Percentiles rank a stretch among this genome's conserved stretches.
phyloP scores from a whole-genome alignment of 2,888 invertebrate species.

The Hirtodrosophila trivittata region DNA sequence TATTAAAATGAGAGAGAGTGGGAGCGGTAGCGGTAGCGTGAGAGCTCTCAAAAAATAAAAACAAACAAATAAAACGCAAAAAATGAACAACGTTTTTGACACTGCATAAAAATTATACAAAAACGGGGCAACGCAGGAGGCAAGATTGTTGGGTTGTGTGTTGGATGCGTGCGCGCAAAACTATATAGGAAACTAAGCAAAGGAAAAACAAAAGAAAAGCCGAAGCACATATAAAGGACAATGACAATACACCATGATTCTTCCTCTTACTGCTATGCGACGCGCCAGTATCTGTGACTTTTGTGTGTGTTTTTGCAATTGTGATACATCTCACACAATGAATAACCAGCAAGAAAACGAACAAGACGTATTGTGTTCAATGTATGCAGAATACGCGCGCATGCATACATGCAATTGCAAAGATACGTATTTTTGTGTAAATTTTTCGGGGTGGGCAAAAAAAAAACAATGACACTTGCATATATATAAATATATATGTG shows the following conservation, averaged over 20 bases:
- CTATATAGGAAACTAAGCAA: slow-evolving; percentile 21
- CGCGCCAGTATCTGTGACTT: slow-evolving; percentile 5
- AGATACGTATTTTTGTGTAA: slow-evolving; percentile 24
- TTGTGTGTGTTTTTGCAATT: slow-evolving; percentile 8
- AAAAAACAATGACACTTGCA: background rate
- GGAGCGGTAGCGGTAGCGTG: slow-evolving; percentile 6
- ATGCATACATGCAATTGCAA: slow-evolving; percentile 18
- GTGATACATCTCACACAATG: slow-evolving; percentile 48
- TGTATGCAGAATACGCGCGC: slow-evolving; percentile 67
- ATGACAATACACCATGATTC: slow-evolving; percentile 39
- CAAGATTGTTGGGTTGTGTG: slow-evolving; percentile 15
- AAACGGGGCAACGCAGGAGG: slow-evolving; percentile 40
- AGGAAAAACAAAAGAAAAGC: slow-evolving; percentile 13
- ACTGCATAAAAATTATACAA: slow-evolving; percentile 30
- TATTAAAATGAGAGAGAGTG: slow-evolving; percentile 2
- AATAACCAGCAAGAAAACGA: slow-evolving; percentile 47
- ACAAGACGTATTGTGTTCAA: slow-evolving; percentile 57
- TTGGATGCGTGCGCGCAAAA: slow-evolving; percentile 46
- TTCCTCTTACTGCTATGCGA: slow-evolving; percentile 1
- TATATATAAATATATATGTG: background rate
- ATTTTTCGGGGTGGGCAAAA: slow-evolving; percentile 26
- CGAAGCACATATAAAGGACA: slow-evolving; percentile 36
- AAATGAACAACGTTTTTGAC: slow-evolving; percentile 38
- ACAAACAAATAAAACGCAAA: background rate
- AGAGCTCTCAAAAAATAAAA: slow-evolving; percentile 24